These are phyloP conservation scores for Eupsittula cactorum DNA, from an alignment of 2,113 vertebrate species.

Conservation along the genomic window DNA sequence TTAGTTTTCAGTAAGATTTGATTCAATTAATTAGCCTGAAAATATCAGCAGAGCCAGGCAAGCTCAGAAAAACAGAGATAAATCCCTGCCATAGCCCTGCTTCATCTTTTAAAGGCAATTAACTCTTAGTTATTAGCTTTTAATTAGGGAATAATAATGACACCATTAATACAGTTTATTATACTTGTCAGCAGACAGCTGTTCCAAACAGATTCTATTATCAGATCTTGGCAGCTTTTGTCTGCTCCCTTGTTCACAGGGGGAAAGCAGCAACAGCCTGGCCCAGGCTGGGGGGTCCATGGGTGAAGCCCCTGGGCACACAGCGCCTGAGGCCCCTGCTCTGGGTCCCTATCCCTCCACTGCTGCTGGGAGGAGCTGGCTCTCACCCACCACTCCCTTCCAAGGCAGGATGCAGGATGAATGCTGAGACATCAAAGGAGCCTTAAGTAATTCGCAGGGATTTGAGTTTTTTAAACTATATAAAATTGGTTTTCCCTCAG, in stretches of 20 bases:
- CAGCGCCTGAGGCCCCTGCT: not conserved
- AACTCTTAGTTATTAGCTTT: conserved; percentile 82
- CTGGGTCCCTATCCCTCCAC: not conserved
- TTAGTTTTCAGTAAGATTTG: conserved; percentile 66
- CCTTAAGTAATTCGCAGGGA: rapidly evolving
- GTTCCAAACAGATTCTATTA: conserved; percentile 63
- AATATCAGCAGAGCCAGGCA: conserved; percentile 73
- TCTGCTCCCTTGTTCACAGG: not conserved
- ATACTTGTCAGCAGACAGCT: conserved; percentile 78
- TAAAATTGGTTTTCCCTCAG: not conserved
- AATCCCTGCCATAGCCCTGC: conserved; percentile 69
- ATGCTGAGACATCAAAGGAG: not conserved
- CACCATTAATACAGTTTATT: conserved; percentile 78
- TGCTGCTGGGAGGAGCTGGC: not conserved
- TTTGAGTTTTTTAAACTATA: not conserved
- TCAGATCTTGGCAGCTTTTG: conserved; percentile 38
- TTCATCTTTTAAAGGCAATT: conserved; percentile 81
- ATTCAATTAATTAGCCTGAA: conserved; percentile 76
- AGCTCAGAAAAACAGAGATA: conserved; percentile 75
- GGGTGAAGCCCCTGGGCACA: not conserved
- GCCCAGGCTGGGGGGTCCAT: not conserved
- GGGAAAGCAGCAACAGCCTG: not conserved
- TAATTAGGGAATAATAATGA: conserved; percentile 82
- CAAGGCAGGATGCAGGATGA: not conserved
- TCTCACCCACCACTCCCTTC: not conserved